phyloP scores from a whole-genome alignment of 2,888 invertebrate species.

The Phrixothrix hirtus region DNA sequence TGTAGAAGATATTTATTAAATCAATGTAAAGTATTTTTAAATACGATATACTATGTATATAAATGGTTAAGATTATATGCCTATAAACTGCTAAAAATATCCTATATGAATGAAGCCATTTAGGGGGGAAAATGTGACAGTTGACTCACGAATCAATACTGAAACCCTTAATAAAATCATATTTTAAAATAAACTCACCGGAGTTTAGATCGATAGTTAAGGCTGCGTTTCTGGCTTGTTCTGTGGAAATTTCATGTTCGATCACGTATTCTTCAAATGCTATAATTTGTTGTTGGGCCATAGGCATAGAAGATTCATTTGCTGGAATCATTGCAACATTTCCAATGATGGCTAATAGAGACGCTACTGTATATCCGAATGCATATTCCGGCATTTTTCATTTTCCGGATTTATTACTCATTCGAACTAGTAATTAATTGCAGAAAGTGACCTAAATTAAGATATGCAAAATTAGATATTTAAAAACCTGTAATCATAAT shows the following conservation, averaged over 20 bases:
- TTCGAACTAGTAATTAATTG: background rate
- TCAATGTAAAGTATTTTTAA: too few relatives aligned
- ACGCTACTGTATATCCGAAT: slow-evolving; percentile 35
- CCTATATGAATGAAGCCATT: too few relatives aligned
- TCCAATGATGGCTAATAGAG: slow-evolving; percentile 25
- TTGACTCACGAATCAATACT: too few relatives aligned
- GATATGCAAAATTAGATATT: background rate
- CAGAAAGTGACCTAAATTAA: slow-evolving; percentile 5
- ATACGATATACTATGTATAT: too few relatives aligned
- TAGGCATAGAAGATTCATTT: slow-evolving; percentile 34
- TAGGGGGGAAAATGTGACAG: too few relatives aligned
- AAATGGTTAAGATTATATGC: background rate
- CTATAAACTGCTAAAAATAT: too few relatives aligned
- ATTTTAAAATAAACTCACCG: slow-evolving; percentile 48
- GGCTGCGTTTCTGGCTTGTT: slow-evolving; percentile 63
- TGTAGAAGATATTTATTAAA: too few relatives aligned
- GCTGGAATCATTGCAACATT: slow-evolving; percentile 3
- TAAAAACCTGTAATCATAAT: background rate
- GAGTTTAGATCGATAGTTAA: slow-evolving; percentile 55
- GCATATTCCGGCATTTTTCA: slow-evolving; percentile 38
- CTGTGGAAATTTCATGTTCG: slow-evolving; percentile 65
- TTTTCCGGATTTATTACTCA: slow-evolving; percentile 19
- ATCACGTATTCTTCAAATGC: slow-evolving; percentile 64
- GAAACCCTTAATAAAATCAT: background rate
- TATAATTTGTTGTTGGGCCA: slow-evolving; percentile 39